Conservation (phyloP, 2,888 invertebrate species). For the Darwinula stevensoni region DNA sequence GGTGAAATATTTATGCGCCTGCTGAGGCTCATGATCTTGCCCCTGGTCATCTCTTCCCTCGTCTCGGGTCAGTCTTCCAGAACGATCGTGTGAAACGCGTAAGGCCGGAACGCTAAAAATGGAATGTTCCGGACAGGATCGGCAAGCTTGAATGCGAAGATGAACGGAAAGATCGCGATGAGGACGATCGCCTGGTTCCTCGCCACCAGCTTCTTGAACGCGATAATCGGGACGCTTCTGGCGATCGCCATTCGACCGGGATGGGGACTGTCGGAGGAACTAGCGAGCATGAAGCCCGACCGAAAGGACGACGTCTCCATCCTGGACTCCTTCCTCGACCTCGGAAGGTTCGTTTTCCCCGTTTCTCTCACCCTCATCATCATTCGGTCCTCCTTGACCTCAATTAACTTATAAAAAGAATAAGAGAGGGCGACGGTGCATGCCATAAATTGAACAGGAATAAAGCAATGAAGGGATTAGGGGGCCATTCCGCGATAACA, state of each 20-base stretch:
- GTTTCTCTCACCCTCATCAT: too few relatives aligned
- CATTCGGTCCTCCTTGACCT: too few relatives aligned
- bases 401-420: too few relatives aligned
- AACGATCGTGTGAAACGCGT: neutral
- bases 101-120: too few relatives aligned
- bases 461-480: too few relatives aligned
- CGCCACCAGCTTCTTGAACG: slow-evolving; percentile 46
- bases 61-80: slow-evolving; percentile 25
- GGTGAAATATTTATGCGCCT: too few relatives aligned
- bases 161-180: slow-evolving; percentile 60
- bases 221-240: slow-evolving; percentile 38
- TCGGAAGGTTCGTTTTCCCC: slow-evolving; percentile 40
- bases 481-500: too few relatives aligned
- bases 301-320: slow-evolving; percentile 33
- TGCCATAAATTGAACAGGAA: too few relatives aligned
- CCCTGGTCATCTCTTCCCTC: slow-evolving; percentile 56
- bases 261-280: slow-evolving; percentile 25
- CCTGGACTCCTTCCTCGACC: slow-evolving; percentile 58
- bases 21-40: too few relatives aligned
- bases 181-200: slow-evolving; percentile 50
- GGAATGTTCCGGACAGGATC: slow-evolving; percentile 27
- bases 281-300: too few relatives aligned
- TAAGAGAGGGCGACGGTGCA: too few relatives aligned
- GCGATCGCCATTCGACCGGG: slow-evolving; percentile 48
- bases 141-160: slow-evolving; percentile 50